Evolutionary conservation across 2,113 vertebrate species (phyloP).

Genomic region (Aramus guarauna): DNA sequence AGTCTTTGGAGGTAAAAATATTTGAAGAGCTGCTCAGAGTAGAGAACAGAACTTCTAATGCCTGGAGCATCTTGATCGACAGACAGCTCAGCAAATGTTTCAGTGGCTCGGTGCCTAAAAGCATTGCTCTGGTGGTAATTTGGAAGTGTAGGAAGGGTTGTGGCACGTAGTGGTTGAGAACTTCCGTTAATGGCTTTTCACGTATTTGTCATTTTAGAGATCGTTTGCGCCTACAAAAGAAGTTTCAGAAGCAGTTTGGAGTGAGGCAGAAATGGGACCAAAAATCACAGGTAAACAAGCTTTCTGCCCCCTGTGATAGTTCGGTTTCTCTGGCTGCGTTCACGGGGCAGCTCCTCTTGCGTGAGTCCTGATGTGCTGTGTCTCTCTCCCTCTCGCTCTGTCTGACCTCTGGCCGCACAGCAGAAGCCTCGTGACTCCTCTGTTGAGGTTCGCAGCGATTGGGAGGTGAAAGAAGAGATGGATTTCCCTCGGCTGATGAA

Average conservation of each 20-base stretch:
- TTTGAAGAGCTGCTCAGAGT: background rate
- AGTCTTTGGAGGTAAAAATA: background rate
- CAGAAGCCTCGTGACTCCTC: conserved; percentile 97
- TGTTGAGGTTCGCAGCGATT: conserved; percentile 96
- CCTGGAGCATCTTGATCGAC: background rate
- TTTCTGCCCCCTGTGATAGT: background rate
- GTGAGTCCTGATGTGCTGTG: background rate
- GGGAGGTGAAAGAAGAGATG: conserved; percentile 99
- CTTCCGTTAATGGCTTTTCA: background rate
- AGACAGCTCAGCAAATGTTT: background rate
- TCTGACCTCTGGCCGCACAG: background rate
- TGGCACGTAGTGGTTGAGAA: background rate
- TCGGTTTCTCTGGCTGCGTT: background rate
- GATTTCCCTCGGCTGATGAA: conserved; percentile 98
- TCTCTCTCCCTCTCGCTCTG: background rate
- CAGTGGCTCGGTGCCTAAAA: background rate
- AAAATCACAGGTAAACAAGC: conserved; percentile 89
- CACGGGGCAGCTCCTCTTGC: accelerated
- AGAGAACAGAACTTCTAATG: background rate
- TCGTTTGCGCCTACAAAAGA: conserved; percentile 95
- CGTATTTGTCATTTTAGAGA: conserved; percentile 75
- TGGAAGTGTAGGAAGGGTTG: background rate
- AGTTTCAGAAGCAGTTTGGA: conserved; percentile 99
- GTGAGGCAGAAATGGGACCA: conserved; percentile 99
- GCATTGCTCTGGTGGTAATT: background rate